These are phyloP conservation scores for Eupelmus urozonus DNA, from an alignment of 2,888 invertebrate genomes.

Conservation along the genomic window DNA sequence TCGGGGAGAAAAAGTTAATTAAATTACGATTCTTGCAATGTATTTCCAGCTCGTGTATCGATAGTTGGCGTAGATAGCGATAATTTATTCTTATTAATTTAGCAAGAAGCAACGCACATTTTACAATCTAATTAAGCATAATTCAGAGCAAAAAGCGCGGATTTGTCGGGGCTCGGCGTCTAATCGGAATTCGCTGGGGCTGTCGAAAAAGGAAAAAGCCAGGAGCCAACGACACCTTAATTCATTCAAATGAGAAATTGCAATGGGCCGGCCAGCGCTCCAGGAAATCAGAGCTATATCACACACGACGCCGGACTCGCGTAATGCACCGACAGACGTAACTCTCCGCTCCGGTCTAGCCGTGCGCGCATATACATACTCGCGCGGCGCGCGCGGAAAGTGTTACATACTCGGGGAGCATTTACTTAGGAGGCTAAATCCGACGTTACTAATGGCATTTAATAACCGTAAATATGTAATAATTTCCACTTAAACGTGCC, in stretches of 20 bases:
- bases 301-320: neutral
- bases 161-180: slow-evolving; percentile 6
- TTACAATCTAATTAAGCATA: slow-evolving; percentile 18
- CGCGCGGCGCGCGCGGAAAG: too few species aligned
- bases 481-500: slow-evolving; percentile 42
- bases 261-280: neutral
- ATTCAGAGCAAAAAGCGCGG: slow-evolving; percentile 1
- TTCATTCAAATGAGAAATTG: slow-evolving; percentile 18
- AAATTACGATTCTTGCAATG: too few species aligned
- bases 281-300: slow-evolving; percentile 42
- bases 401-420: neutral
- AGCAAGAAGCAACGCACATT: neutral
- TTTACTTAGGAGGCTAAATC: slow-evolving; percentile 23
- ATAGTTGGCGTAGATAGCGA: neutral
- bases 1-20: too few species aligned
- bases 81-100: neutral
- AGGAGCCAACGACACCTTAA: slow-evolving; percentile 17
- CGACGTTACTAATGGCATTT: slow-evolving; percentile 28
- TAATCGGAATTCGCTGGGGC: neutral
- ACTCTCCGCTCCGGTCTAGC: slow-evolving; percentile 6
- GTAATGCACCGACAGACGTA: slow-evolving; percentile 25
- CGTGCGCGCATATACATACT: neutral
- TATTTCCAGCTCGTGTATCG: too few species aligned
- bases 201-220: slow-evolving; percentile 9
- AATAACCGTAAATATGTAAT: slow-evolving; percentile 51